Conservation (phyloP, 2,888 invertebrate species). For the Papilio demoleus region DNA sequence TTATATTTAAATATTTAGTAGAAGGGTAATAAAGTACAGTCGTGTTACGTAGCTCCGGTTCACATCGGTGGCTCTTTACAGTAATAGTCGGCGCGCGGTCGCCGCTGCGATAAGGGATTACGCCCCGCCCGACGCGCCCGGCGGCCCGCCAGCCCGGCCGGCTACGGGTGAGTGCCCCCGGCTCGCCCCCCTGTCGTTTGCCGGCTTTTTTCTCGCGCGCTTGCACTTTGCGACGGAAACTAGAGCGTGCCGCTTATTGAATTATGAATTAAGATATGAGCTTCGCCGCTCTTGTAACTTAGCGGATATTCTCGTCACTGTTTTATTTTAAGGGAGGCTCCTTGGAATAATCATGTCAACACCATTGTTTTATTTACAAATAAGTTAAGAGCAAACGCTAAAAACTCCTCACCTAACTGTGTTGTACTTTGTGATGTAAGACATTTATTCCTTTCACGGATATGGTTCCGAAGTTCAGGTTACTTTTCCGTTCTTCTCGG, state of each 20-base stretch:
- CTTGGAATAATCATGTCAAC: neutral
- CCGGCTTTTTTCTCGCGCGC: constrained; percentile 73
- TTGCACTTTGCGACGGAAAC: constrained; percentile 69
- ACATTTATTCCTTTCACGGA: neutral
- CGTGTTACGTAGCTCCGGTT: constrained; percentile 50
- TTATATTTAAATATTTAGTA: constrained; percentile 4
- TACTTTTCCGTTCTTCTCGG: neutral
- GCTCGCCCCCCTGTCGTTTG: constrained; percentile 50
- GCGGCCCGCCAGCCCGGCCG: constrained; percentile 54
- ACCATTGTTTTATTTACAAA: neutral
- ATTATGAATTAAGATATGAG: constrained; percentile 77
- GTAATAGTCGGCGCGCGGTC: constrained; percentile 77
- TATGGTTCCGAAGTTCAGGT: no score
- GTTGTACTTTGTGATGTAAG: no score
- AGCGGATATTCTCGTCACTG: constrained; percentile 33
- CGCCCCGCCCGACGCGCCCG: constrained; percentile 55
- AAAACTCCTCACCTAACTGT: neutral
- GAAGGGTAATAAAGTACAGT: constrained; percentile 17
- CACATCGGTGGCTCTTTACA: constrained; percentile 66
- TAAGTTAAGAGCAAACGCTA: no score
- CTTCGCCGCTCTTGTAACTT: constrained; percentile 48
- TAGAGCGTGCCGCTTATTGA: constrained; percentile 70
- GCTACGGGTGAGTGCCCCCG: constrained; percentile 47
- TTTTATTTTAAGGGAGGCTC: neutral
- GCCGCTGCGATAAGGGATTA: constrained; percentile 75